Evolutionary conservation across 2,888 invertebrate species (phyloP), one percentile per base, ranked within the genome.

Genomic region (Microplitis deprimator): DNA sequence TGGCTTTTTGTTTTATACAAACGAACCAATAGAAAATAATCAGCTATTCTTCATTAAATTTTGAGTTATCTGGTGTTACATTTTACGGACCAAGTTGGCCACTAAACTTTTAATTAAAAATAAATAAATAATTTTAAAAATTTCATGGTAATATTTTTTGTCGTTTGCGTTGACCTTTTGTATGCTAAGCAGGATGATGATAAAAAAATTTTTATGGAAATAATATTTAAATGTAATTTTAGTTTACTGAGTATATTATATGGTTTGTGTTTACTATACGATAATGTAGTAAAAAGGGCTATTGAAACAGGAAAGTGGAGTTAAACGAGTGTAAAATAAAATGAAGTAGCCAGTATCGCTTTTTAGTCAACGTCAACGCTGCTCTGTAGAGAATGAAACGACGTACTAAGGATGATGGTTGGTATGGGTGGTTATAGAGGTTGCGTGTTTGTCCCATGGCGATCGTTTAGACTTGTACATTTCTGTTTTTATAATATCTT

Each of bases 201-300:
- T 50, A 13, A 50, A 50, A 50, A 50, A 13, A 50, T 50, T 50
- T 10, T 50, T 79, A 72, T 61, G 77, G 79, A 77, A 75, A 78
- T 74, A 76, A 78, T 79, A 79, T 81, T 79, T 80, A 78, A 79
- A 79, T 81, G 79, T 79, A 77, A 78, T 77, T 64, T 40, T 69
- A 78, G 77, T 78, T 73, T 73, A 65, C 73, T 29, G 70, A 74
- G 70, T 79, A 77, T 79, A 29, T 29, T 29, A 29, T 29, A 29
- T 50, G 20, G 69, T 72, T 75, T 50, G 71, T 67, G 16, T 60
- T 73, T 40, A 17, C 70, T 29, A 50, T 13, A 29, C 41, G 59
- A 62, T 5, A 16, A 5, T 16, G 29, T 29, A 29, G 29, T 29
- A 29, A 29, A 29, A 29, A 29, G 29, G 29, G 29, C 29, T 29